These are phyloP conservation scores for Folsomia candida DNA, from an alignment of 2,888 invertebrate genomes.

Conservation along the genomic window DNA sequence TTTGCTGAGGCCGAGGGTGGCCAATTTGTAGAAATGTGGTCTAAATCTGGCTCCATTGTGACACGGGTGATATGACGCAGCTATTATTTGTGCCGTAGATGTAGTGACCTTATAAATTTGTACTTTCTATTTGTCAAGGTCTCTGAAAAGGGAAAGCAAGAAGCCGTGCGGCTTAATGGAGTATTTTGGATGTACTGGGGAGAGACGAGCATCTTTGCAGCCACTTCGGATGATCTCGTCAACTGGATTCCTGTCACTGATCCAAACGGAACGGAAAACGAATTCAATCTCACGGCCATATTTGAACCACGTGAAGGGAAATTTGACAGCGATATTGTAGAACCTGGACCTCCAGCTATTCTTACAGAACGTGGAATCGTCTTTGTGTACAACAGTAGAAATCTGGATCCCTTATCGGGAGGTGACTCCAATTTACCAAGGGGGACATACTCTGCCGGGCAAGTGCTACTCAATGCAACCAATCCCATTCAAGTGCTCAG, in stretches of 20 bases:
- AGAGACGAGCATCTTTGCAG: slow-evolving; percentile 36
- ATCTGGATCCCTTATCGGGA: slow-evolving; percentile 16
- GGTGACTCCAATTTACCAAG: slow-evolving; percentile 29
- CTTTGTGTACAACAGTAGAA: slow-evolving; percentile 35
- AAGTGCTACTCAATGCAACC: slow-evolving; percentile 24
- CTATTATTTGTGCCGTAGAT: no score
- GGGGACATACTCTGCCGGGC: slow-evolving; percentile 38
- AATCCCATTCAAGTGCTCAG: slow-evolving; percentile 22
- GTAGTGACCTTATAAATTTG: neutral
- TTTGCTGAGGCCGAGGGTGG: slow-evolving; percentile 31
- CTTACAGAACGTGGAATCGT: slow-evolving; percentile 26
- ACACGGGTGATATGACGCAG: slow-evolving; percentile 14
- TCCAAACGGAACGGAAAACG: slow-evolving; percentile 8
- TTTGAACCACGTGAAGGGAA: slow-evolving; percentile 28
- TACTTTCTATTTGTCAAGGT: neutral
- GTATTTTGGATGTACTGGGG: slow-evolving; percentile 46
- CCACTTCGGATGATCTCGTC: slow-evolving; percentile 37
- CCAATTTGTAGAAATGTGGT: slow-evolving; percentile 37
- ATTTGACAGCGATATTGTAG: slow-evolving; percentile 37
- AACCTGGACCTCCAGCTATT: slow-evolving; percentile 36
- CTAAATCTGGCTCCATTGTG: slow-evolving; percentile 44
- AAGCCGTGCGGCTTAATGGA: slow-evolving; percentile 35
- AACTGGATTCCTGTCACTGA: slow-evolving; percentile 36
- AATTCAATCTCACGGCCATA: slow-evolving; percentile 16
- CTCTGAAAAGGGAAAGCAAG: slow-evolving; percentile 14